Percentiles rank a stretch among this genome's conserved stretches.
Evolutionary conservation across 2,888 invertebrate species (phyloP).

Genomic region (Melieria omissa): DNA sequence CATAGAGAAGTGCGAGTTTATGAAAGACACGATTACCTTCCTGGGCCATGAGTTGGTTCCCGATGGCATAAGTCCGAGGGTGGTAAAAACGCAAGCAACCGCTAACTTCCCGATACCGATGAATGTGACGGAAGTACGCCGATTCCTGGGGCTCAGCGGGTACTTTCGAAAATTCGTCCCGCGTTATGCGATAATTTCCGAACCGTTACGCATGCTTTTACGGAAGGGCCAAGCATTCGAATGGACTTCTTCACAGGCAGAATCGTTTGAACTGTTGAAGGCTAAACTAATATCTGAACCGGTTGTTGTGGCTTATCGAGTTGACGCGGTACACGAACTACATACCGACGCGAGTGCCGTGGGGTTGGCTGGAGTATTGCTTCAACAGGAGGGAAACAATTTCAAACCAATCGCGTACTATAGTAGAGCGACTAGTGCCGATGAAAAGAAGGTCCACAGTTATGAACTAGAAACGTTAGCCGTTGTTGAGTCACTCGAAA

Average conservation of each 20-base stretch:
- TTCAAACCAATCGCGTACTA: conserved; percentile 28
- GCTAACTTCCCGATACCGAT: conserved; percentile 15
- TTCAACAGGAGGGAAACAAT: conserved; percentile 24
- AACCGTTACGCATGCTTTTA: conserved; percentile 18
- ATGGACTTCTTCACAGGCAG: not conserved
- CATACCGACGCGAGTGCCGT: conserved; percentile 7
- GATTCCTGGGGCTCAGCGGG: conserved; percentile 21
- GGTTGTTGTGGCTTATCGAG: conserved; percentile 4
- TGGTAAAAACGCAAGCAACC: conserved; percentile 14
- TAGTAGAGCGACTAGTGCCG: conserved; percentile 28
- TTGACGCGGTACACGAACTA: conserved; percentile 13
- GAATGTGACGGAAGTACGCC: conserved; percentile 6
- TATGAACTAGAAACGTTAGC: conserved; percentile 41
- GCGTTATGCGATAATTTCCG: conserved; percentile 7
- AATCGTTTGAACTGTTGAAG: not conserved
- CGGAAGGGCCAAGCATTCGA: conserved; percentile 13
- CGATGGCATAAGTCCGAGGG: conserved; percentile 21
- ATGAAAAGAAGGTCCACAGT: conserved; percentile 27
- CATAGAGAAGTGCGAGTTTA: conserved; percentile 11
- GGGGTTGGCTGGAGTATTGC: conserved; percentile 22
- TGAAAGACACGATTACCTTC: conserved; percentile 1
- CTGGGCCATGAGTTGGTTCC: conserved; percentile 17
- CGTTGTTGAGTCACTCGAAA: conserved; percentile 40
- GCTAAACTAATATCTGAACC: conserved; percentile 5
- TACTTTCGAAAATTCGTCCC: conserved; percentile 28